Evolutionary conservation across 2,797 vertebrate genomes (phyloP).

Genomic region (Trematomus bernacchii): DNA sequence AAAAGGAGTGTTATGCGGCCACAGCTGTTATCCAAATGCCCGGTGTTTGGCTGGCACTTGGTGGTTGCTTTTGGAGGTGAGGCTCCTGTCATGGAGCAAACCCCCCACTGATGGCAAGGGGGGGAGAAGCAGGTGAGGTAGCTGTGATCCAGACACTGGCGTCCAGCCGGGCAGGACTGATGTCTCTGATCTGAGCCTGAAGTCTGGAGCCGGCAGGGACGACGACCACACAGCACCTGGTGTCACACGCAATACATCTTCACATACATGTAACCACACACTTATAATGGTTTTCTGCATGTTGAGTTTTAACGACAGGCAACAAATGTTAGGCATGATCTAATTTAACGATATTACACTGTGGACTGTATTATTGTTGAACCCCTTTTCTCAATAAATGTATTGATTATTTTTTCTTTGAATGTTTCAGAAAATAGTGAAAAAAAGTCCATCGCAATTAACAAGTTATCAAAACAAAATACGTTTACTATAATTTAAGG

Average conservation of each 20-base stretch:
- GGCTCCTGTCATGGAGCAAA: slow-evolving; percentile 87
- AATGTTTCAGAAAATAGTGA: neutral
- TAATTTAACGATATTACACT: neutral
- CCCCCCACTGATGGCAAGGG: slow-evolving; percentile 92
- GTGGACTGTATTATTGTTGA: neutral
- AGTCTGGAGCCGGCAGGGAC: slow-evolving; percentile 85
- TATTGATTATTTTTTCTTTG: neutral
- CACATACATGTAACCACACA: neutral
- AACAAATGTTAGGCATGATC: neutral
- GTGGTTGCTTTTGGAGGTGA: slow-evolving; percentile 78
- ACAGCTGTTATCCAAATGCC: slow-evolving; percentile 94
- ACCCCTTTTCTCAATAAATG: neutral
- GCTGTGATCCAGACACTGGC: slow-evolving; percentile 87
- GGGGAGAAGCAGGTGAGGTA: slow-evolving; percentile 93
- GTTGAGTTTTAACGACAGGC: neutral
- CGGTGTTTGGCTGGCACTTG: slow-evolving; percentile 91
- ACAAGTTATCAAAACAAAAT: neutral
- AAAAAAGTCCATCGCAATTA: neutral
- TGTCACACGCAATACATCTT: slow-evolving; percentile 7
- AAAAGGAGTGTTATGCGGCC: slow-evolving; percentile 94
- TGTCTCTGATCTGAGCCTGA: slow-evolving; percentile 68
- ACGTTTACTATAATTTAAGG: neutral
- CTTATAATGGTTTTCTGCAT: neutral
- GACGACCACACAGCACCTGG: slow-evolving; percentile 94
- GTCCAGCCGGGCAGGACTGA: slow-evolving; percentile 88